These are phyloP conservation scores for Rhopalosiphum maidis DNA, from an alignment of 1,140 invertebrate species.

Conservation along the genomic window DNA sequence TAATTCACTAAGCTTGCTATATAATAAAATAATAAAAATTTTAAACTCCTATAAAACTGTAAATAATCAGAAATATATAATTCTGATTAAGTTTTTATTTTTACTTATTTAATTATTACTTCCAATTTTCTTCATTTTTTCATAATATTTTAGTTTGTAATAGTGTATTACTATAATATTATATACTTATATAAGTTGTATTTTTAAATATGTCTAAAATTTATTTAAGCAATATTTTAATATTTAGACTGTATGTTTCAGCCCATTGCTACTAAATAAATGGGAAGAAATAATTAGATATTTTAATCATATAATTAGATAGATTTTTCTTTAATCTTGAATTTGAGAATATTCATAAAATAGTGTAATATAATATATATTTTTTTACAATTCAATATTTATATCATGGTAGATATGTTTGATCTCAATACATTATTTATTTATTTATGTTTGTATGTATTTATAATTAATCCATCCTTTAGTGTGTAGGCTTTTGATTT, in stretches of 20 bases:
- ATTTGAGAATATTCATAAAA: background rate
- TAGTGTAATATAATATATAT: constrained; percentile 30
- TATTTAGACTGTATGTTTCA: background rate
- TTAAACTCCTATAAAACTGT: background rate
- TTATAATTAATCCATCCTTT: constrained; percentile 16
- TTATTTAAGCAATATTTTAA: constrained; percentile 25
- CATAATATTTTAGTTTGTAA: background rate
- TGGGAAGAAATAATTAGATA: background rate
- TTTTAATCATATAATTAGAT: background rate
- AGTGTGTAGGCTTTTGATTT: background rate
- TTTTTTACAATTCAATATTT: constrained; percentile 13
- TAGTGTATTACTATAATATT: background rate
- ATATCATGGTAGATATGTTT: background rate
- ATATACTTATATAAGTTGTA: background rate
- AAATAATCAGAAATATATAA: background rate
- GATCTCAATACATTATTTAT: constrained; percentile 40
- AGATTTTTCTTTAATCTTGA: background rate
- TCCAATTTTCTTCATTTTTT: background rate
- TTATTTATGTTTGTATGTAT: background rate
- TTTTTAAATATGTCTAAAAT: background rate
- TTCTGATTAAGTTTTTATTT: background rate
- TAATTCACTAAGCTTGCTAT: background rate
- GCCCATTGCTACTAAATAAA: background rate
- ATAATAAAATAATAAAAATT: background rate
- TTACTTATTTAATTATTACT: background rate